Evolutionary conservation across 2,113 vertebrate species (phyloP), one percentile per base, ranked within the genome.

Genomic region (Pao palembangensis): DNA sequence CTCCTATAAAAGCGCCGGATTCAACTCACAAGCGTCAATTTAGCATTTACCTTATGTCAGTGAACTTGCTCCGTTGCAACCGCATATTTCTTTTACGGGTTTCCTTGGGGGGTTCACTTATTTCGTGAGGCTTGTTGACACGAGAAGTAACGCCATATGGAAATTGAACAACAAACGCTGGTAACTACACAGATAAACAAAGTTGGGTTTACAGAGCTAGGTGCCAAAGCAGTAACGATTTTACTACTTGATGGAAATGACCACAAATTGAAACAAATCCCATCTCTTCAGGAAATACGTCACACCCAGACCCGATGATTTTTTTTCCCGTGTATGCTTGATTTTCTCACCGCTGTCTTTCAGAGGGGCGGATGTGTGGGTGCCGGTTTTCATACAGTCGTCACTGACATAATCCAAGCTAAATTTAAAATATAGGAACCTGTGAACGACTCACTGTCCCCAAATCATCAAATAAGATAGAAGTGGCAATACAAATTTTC

Each of bases 241-340:
- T 61, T 58, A 66, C 65, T 56, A 58, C 73, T 78, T 73, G 76
- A 60, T 44, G 48, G 34, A 73, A 74, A 80, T 78, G 72, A 91
- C 79, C 81, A 86, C 77, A 86, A 87, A 87, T 69, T 79, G 73
- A 82, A 80, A 85, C 78, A 73, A 86, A 76, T 70, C 81, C 43
- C 54, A 23, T 73, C 74, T 77, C 76, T 75, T 75, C 87, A 89
- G 90, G 89, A 91, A 91, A 84, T 90, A 89, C 90, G 90, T 91
- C 90, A 91, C 83, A 58, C 55, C 55, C 4, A 5, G 43, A 69
- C 51, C 48, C 51, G 50, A 65, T 19, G 5, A 51, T 73, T 54
- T 58, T 41, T 13, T n/a, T n/a, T 25, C 23, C 23, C 6, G 56
- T 5, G 81, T 69, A 4, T 8, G 73, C 53, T 83, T 42, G 65